These are phyloP conservation scores for Trissolcus brochymenae DNA, from an alignment of 2,888 invertebrate species.

Conservation along the genomic window DNA sequence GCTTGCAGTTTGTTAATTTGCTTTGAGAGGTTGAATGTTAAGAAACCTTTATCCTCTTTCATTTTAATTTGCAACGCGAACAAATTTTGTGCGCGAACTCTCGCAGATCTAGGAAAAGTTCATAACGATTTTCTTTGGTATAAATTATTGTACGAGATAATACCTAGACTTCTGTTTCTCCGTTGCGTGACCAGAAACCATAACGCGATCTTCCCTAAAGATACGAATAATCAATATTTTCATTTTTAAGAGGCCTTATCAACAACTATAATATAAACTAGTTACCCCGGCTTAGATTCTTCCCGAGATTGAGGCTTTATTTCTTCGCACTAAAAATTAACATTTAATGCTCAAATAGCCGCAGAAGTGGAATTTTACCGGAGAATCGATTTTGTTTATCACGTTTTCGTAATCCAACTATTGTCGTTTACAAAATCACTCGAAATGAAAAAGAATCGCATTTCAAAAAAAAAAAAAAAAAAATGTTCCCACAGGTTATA, in stretches of 20 bases:
- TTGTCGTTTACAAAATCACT: no score
- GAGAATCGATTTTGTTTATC: no score
- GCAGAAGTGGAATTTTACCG: no score
- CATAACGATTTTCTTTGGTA: slow-evolving; percentile 59
- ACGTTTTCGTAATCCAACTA: no score
- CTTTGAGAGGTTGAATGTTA: background rate
- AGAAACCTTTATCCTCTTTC: slow-evolving; percentile 2
- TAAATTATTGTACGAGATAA: slow-evolving; percentile 56
- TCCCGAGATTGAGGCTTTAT: slow-evolving; percentile 44
- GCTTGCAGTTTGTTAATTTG: no score
- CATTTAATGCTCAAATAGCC: slow-evolving; percentile 25
- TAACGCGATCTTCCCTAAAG: slow-evolving; percentile 56
- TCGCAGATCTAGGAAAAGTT: slow-evolving; percentile 47
- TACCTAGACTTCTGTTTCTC: slow-evolving; percentile 50
- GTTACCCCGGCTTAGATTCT: slow-evolving; percentile 50
- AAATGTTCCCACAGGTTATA: no score
- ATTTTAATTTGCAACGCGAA: slow-evolving; percentile 30
- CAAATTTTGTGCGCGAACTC: slow-evolving; percentile 16
- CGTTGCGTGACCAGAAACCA: slow-evolving; percentile 57
- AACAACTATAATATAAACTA: slow-evolving; percentile 53
- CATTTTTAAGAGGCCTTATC: slow-evolving; percentile 57
- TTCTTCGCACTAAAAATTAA: slow-evolving; percentile 40
- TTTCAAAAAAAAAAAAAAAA: no score
- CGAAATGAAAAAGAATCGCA: no score
- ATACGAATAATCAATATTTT: slow-evolving; percentile 58